A percentile compares a stretch with the other conserved stretches of the same genome.
phyloP scores from a whole-genome alignment of 2,113 vertebrate species.

The Corvus hawaiiensis region DNA sequence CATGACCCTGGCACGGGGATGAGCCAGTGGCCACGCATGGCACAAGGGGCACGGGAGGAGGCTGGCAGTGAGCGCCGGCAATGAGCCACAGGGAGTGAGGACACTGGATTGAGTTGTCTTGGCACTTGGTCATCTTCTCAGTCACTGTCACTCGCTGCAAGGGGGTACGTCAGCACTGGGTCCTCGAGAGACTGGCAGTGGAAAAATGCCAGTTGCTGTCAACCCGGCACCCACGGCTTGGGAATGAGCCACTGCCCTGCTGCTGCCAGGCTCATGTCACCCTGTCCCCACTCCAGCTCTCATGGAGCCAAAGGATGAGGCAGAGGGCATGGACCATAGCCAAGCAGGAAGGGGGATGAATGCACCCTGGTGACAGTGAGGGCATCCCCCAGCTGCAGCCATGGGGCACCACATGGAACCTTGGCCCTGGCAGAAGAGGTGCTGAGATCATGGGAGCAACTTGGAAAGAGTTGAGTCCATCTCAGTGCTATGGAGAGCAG shows the following conservation, averaged over 20 bases:
- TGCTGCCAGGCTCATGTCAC: background rate
- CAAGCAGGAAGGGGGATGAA: background rate
- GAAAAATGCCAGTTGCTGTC: background rate
- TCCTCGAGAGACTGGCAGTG: background rate
- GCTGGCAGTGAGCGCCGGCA: accelerated
- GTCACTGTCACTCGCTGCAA: background rate
- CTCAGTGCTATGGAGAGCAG: background rate
- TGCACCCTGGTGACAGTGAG: background rate
- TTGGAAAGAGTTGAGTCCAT: background rate
- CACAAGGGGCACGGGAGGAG: accelerated
- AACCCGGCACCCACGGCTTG: background rate
- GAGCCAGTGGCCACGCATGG: accelerated
- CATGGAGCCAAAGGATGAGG: background rate
- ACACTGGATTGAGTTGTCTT: conserved; percentile 12
- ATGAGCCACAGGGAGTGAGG: background rate
- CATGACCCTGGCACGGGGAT: accelerated
- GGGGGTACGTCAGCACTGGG: background rate
- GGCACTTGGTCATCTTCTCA: conserved; percentile 18
- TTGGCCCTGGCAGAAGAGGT: accelerated
- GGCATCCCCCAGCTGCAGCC: background rate
- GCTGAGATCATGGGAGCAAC: background rate
- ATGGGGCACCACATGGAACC: accelerated
- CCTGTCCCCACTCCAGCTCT: background rate
- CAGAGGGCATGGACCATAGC: background rate
- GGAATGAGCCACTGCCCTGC: background rate